Conservation (phyloP, 2,888 invertebrate genomes). For the Apamea anceps region DNA sequence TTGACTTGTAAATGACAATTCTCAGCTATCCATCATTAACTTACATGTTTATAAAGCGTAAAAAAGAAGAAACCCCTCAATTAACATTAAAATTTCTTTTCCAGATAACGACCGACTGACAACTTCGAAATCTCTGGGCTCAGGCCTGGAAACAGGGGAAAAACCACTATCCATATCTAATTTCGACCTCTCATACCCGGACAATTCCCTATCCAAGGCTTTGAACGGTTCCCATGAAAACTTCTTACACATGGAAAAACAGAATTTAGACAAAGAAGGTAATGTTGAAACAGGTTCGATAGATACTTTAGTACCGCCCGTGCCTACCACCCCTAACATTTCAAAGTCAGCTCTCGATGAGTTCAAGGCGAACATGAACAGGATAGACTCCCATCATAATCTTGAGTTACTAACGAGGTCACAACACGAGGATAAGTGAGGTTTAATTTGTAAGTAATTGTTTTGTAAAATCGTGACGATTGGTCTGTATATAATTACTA, state of each 20-base stretch:
- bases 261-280: constrained; percentile 71
- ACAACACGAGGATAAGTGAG: constrained; percentile 68
- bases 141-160: constrained; percentile 78
- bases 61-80: too few species aligned
- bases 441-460: constrained; percentile 31
- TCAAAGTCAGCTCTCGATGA: constrained; percentile 75
- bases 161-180: constrained; percentile 77
- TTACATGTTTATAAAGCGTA: background rate
- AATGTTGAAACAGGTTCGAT: constrained; percentile 55
- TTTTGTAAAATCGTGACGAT: constrained; percentile 13
- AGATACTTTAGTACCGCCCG: constrained; percentile 70
- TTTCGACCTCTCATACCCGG: constrained; percentile 78
- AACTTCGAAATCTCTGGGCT: constrained; percentile 78
- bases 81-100: constrained; percentile 36
- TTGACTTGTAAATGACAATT: background rate
- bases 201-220: constrained; percentile 58
- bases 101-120: constrained; percentile 75
- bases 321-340: constrained; percentile 61
- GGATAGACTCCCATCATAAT: constrained; percentile 88
- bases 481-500: background rate
- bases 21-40: too few species aligned
- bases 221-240: constrained; percentile 82
- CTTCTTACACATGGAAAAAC: constrained; percentile 79
- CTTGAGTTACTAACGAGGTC: constrained; percentile 79
- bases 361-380: constrained; percentile 87